These are phyloP conservation scores for Etheostoma perlongum DNA, from an alignment of 2,797 vertebrate genomes.

Conservation along the genomic window DNA sequence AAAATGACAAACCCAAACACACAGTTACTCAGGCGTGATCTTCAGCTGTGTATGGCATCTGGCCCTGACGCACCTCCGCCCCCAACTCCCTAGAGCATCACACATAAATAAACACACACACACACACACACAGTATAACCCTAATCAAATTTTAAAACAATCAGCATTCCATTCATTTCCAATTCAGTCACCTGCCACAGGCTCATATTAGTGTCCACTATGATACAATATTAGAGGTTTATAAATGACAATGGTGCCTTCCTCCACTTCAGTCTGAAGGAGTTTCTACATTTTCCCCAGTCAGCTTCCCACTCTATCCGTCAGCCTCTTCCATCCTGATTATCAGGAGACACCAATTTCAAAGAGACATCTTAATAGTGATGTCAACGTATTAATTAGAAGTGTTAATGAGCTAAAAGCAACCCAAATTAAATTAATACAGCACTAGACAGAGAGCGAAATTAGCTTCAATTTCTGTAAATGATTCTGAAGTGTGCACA, in stretches of 20 bases:
- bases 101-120: constrained; percentile 37
- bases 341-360: constrained; percentile 99
- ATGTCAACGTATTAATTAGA: constrained; percentile 99
- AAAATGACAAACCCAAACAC: constrained; percentile 90
- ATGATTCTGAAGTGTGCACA: constrained; percentile 99
- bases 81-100: constrained; percentile 71
- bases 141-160: constrained; percentile 87
- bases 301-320: constrained; percentile 92
- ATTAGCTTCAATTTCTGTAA: constrained; percentile 99
- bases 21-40: constrained; percentile 85
- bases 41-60: constrained; percentile 90
- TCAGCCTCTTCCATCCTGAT: constrained; percentile 99
- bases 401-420: constrained; percentile 99
- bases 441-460: constrained; percentile 99
- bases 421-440: constrained; percentile 99
- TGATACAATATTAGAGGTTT: constrained; percentile 81
- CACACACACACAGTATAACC: constrained; percentile 47
- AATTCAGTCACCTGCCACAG: constrained; percentile 86
- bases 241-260: constrained; percentile 74
- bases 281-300: constrained; percentile 84
- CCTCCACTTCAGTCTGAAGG: constrained; percentile 73
- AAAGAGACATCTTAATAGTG: constrained; percentile 99
- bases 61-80: constrained; percentile 82
- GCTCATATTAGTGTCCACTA: constrained; percentile 85
- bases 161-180: constrained; percentile 88